phyloP scores from a whole-genome alignment of 92 coral and sea anemone species.

The Paragorgia papillata region DNA sequence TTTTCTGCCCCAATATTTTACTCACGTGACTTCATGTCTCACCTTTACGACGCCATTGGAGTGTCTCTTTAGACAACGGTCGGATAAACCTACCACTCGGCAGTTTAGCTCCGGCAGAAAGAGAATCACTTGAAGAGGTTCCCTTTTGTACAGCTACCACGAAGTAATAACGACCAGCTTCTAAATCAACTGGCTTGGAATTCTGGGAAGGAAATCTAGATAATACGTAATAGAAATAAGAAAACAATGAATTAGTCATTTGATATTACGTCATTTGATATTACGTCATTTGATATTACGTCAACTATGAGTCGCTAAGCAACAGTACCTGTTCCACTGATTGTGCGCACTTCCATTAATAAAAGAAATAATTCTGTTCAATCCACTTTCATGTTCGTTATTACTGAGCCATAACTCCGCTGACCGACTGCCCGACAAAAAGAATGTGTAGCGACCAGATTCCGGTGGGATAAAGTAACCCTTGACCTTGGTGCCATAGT shows the following conservation, averaged over 20 bases:
- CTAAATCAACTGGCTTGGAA: slow-evolving; percentile 71
- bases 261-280: too few relatives aligned
- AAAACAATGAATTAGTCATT: neutral
- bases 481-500: slow-evolving; percentile 92
- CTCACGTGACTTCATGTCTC: too few relatives aligned
- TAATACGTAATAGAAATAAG: neutral
- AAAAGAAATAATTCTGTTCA: slow-evolving; percentile 76
- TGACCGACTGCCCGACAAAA: slow-evolving; percentile 84
- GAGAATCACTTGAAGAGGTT: slow-evolving; percentile 84
- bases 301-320: too few relatives aligned
- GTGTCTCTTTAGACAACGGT: slow-evolving; percentile 89
- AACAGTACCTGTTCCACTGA: slow-evolving; percentile 99
- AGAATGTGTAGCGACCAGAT: slow-evolving; percentile 98
- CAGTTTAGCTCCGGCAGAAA: slow-evolving; percentile 91
- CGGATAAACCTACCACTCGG: slow-evolving; percentile 99
- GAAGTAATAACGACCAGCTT: slow-evolving; percentile 97
- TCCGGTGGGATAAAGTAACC: slow-evolving; percentile 99
- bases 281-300: too few relatives aligned
- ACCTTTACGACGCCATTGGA: slow-evolving; percentile 99
- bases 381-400: slow-evolving; percentile 78
- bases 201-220: slow-evolving; percentile 87
- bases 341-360: slow-evolving; percentile 88
- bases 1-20: too few relatives aligned
- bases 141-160: slow-evolving; percentile 95
- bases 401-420: slow-evolving; percentile 91